phyloP scores from a whole-genome alignment of 2,888 invertebrate genomes.

The Drosophila neotestacea region DNA sequence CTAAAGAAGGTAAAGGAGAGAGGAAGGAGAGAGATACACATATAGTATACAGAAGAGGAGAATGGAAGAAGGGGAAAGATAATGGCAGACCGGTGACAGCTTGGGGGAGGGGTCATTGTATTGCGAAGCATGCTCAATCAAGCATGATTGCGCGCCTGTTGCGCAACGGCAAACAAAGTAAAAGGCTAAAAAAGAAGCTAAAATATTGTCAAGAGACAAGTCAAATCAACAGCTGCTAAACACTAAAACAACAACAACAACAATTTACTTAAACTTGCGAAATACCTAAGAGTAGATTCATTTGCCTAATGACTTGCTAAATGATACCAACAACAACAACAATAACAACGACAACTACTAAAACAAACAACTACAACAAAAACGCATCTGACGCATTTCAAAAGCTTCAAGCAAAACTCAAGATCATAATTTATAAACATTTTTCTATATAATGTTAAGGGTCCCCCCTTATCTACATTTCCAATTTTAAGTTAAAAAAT shows the following conservation, averaged over 20 bases:
- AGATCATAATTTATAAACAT: too few relatives aligned
- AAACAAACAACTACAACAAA: slow-evolving; percentile 29
- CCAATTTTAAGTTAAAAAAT: too few relatives aligned
- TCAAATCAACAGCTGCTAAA: slow-evolving; percentile 38
- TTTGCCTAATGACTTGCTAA: slow-evolving; percentile 67
- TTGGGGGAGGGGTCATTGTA: slow-evolving; percentile 54
- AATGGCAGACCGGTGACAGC: not conserved
- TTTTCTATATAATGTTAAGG: too few relatives aligned
- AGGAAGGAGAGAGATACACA: not conserved
- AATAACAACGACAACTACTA: not conserved
- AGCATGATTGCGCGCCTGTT: slow-evolving; percentile 57
- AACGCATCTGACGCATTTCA: slow-evolving; percentile 12
- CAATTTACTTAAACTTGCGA: slow-evolving; percentile 43
- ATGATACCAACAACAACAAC: slow-evolving; percentile 30
- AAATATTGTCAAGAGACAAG: slow-evolving; percentile 4
- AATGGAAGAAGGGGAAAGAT: not conserved
- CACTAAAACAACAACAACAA: slow-evolving; percentile 24
- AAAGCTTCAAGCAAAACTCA: not conserved
- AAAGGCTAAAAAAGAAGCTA: not conserved
- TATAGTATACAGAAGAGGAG: not conserved
- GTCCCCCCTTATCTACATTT: too few relatives aligned
- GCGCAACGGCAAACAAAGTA: slow-evolving; percentile 44
- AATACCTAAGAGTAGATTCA: slow-evolving; percentile 43
- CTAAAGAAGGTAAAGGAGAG: not conserved
- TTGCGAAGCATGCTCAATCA: slow-evolving; percentile 55